Percentiles rank a stretch among this genome's conserved stretches.
These are phyloP conservation scores for Scaptomyza reducta DNA, from an alignment of 2,888 invertebrate species.

Conservation along the genomic window DNA sequence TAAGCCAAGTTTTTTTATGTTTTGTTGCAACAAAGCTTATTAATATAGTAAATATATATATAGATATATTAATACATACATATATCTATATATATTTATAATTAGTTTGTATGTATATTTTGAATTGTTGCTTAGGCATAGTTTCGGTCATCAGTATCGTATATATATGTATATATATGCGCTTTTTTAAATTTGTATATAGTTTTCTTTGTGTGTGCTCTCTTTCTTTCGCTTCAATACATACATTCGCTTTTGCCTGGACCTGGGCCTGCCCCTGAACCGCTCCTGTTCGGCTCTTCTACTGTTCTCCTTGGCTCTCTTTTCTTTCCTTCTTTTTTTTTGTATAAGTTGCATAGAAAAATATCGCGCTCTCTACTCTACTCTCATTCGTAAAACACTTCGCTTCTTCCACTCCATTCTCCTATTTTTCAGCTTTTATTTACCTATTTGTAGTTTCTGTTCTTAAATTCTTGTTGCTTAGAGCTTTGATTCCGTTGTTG, in stretches of 20 bases:
- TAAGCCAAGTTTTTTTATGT: slow-evolving; percentile 64
- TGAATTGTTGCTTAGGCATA: slow-evolving; percentile 60
- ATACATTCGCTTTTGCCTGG: slow-evolving; percentile 16
- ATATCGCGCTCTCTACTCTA: slow-evolving; percentile 49
- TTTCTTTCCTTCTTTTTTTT: slow-evolving; percentile 11
- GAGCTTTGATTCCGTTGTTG: slow-evolving; percentile 79
- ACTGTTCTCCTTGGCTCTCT: slow-evolving; percentile 14
- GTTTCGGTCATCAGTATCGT: slow-evolving; percentile 53
- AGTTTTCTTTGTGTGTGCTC: slow-evolving; percentile 51
- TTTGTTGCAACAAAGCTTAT: slow-evolving; percentile 42
- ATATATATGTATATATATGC: slow-evolving; percentile 29
- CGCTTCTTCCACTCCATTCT: slow-evolving; percentile 4
- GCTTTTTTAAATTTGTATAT: slow-evolving; percentile 40
- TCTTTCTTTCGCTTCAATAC: slow-evolving; percentile 37
- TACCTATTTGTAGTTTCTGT: slow-evolving; percentile 35
- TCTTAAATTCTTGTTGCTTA: slow-evolving; percentile 65
- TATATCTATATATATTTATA: slow-evolving; percentile 22
- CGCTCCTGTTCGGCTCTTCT: not conserved
- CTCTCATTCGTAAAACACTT: slow-evolving; percentile 1
- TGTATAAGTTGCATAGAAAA: slow-evolving; percentile 67
- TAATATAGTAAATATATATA: slow-evolving; percentile 31
- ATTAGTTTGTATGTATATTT: slow-evolving; percentile 43
- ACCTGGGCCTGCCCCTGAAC: slow-evolving; percentile 19
- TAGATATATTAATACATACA: slow-evolving; percentile 28
- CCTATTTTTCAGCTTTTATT: slow-evolving; percentile 16